Base-by-base conservation (phyloP, 1,140 invertebrate species). In the Megathymus violae region DNA sequence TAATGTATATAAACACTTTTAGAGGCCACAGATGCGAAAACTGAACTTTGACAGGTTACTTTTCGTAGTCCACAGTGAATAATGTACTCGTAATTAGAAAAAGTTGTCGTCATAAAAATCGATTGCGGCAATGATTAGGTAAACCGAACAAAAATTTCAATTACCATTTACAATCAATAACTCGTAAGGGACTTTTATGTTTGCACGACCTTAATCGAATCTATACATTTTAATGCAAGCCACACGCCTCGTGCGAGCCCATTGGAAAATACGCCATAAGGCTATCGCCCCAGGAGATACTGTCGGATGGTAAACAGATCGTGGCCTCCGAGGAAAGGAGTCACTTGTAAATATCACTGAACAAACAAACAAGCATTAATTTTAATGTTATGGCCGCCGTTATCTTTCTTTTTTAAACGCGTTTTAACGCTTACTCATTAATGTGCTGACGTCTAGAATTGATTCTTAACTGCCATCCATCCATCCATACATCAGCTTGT, bases 211-310 rank as follows among this genome's bases (percentile, higher is more conserved):
- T 62, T 78, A 74, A 80, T 78, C 75, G 67, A 67, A 47, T 71
- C 75, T 66, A 77, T 76, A 76, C 72, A 80, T 77, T 77, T 77
- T 75, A 77, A 75, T 77, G 61, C 48, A 36, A 54, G 36, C 54
- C 38, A 56, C 47, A 31, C 62, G 36, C 64, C 62, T 43, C 44
- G 43, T 15, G 40, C 40, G 27, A 27, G 41, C 17, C 27, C 56
- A 62, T 15, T 15, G 41, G 11, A 70, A 50, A 67, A 61, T n/a
- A n/a, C n/a, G n/a, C n/a, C n/a, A n/a, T n/a, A n/a, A n/a, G n/a
- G n/a, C n/a, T n/a, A n/a, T n/a, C n/a, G n/a, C n/a, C n/a, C n/a
- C n/a, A n/a, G n/a, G n/a, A n/a, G n/a, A n/a, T n/a, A n/a, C n/a
- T n/a, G n/a, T n/a, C n/a, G n/a, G n/a, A n/a, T n/a, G n/a, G n/a